Evolutionary conservation across 2,888 invertebrate species (phyloP), one percentile per base, ranked within the genome.

Genomic region (Griposia aprilina): DNA sequence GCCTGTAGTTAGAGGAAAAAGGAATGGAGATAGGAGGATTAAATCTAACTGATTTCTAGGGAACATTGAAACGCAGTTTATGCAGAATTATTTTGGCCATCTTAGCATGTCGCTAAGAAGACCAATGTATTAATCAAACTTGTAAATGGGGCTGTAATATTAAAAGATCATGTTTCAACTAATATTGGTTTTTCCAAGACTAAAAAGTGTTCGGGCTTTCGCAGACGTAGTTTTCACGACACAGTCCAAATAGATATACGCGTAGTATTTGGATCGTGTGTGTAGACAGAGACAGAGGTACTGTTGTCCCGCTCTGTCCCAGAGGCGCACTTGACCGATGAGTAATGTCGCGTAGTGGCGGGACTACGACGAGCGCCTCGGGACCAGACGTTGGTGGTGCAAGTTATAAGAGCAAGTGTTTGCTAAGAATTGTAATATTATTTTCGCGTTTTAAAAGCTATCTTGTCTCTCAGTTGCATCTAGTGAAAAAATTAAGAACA

Each of bases 311-410:
- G 72, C 85, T 91, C 88, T 59, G 88, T 89, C 92, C 89, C 90
- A 81, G 74, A 83, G 89, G 90, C 85, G 86, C 91, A 91, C 91
- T 93, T 93, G 93, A 91, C 93, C 93, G 92, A 92, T 93, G 93
- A 92, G 90, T 92, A 92, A 93, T 91, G 91, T 88, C 87, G 86
- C 85, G 88, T 87, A 80, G 91, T 90, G 89, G 90, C 90, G 90
- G 90, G 90, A 86, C 88, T 85, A 81, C 89, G 88, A 92, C 90
- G 90, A 90, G 90, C 88, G 89, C 83, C 89, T 87, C 76, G 92
- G 90, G 92, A 91, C 88, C 72, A 80, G 87, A 83, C 87, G 41
- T 30, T 26, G 77, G 26, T 87, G 90, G 89, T 84, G n/a, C 83
- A 92, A 90, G 90, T 70, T 73, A 87, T 17, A 80, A 74, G 78